Evolutionary conservation across 2,888 invertebrate genomes (phyloP), one percentile per base, ranked within the genome.

Genomic region (Lottia gigantea): DNA sequence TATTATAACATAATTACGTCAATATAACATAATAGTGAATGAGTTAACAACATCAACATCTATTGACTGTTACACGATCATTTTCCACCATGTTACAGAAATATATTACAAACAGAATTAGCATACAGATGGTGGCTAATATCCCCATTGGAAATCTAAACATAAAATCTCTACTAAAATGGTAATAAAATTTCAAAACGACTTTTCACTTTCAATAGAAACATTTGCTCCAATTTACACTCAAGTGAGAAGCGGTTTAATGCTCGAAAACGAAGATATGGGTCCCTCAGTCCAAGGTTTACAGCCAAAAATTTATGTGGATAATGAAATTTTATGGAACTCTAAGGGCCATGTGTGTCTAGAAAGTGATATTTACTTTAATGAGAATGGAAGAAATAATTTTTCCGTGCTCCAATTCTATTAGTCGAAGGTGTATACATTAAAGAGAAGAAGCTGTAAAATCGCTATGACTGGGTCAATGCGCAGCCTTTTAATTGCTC

Each of bases 291-390:
- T 55, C 55, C 55, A 55, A 40, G 55, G 19, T 55, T 70, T 66
- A 70, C 62, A 46, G 70, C 45, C 69, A 11, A 12, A 46, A 26
- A 62, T 66, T 70, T 70, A 70, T 70, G 70, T 62, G 66, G 62
- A 55, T 70, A 70, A 70, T 70, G 70, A 70, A 70, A 61, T 70
- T 70, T 70, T 70, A 70, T 70, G 70, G 66, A 69, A 2, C 55
- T 55, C 55, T 11, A 23, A 55, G 55, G 55, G 23, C 55, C 55
- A 55, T 55, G 55, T 55, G 55, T 55, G 55, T 55, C 55, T 55
- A 55, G 55, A 55, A 55, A 55, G 55, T 23, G 55, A 55, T 55
- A 55, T 55, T 55, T 55, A 55, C 11, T 55, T 40, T 55, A 55
- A 55, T 55, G 55, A 23, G 19, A 55, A 55, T 55, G 55, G 8